Percentiles rank a stretch among this genome's conserved stretches.
phyloP scores from a whole-genome alignment of 2,113 vertebrate species.

The Larimichthys polyactis region DNA sequence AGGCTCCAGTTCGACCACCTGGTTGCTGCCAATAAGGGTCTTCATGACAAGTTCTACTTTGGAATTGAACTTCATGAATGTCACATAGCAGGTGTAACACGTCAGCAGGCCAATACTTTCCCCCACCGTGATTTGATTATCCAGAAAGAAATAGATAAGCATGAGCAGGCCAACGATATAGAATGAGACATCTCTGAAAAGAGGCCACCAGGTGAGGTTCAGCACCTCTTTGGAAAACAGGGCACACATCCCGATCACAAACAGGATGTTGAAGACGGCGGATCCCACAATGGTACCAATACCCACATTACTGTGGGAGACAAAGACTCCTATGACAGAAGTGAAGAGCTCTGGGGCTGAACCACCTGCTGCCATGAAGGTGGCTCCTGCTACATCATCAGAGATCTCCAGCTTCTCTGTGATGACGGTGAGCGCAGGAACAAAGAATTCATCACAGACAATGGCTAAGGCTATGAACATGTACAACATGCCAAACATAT shows the following conservation, averaged over 20 bases:
- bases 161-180: constrained; percentile 96
- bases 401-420: constrained; percentile 95
- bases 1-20: constrained; percentile 90
- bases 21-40: constrained; percentile 87
- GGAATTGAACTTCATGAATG: constrained; percentile 97
- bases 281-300: constrained; percentile 98
- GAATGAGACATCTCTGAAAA: constrained; percentile 97
- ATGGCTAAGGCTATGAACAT: constrained; percentile 99
- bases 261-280: constrained; percentile 97
- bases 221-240: constrained; percentile 96
- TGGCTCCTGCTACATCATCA: constrained; percentile 98
- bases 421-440: constrained; percentile 97
- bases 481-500: constrained; percentile 97
- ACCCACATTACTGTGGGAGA: constrained; percentile 97
- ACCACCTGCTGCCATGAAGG: constrained; percentile 98
- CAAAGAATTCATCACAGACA: constrained; percentile 98
- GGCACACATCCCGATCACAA: constrained; percentile 99
- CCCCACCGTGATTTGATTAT: constrained; percentile 91
- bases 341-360: constrained; percentile 98
- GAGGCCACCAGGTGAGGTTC: constrained; percentile 98
- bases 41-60: constrained; percentile 90
- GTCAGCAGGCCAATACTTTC: constrained; percentile 90
- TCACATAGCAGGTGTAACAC: constrained; percentile 91
- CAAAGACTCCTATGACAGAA: constrained; percentile 96
- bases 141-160: constrained; percentile 97